A percentile compares a stretch with the other conserved stretches of the same genome.
Conservation (phyloP, 2,888 invertebrate genomes). For the Pinctada fucata region DNA sequence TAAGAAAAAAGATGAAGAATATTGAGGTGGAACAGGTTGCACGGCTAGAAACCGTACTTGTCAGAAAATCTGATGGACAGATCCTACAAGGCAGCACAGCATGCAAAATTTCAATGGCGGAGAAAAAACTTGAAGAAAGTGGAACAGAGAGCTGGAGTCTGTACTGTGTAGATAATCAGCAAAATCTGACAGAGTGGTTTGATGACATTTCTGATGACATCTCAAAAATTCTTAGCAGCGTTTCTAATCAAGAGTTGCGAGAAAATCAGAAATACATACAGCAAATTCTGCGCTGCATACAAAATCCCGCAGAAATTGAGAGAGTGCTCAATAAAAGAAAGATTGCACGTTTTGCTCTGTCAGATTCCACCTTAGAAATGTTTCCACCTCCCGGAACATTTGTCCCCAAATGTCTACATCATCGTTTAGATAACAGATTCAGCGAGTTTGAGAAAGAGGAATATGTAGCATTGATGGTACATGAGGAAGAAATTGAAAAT, state of each 20-base stretch:
- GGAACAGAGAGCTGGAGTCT: background rate
- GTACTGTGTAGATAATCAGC: background rate
- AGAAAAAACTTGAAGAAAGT: background rate
- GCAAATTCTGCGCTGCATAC: background rate
- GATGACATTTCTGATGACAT: background rate
- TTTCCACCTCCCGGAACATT: constrained; percentile 11
- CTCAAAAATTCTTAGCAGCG: background rate
- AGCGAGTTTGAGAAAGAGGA: background rate
- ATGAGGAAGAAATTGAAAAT: background rate
- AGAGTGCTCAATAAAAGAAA: background rate
- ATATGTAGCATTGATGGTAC: background rate
- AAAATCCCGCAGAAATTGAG: background rate
- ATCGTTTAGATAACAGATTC: background rate
- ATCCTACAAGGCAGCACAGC: no score
- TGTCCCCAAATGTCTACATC: background rate
- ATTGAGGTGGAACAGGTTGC: background rate
- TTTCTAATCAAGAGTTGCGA: background rate
- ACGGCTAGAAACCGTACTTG: background rate
- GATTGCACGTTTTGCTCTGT: background rate
- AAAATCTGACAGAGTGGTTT: background rate
- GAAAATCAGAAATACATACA: background rate
- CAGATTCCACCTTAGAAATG: background rate
- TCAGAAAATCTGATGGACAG: no score
- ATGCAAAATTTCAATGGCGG: no score
- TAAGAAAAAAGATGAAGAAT: background rate